Evolutionary conservation across 2,888 invertebrate genomes (phyloP).

Genomic region (Ceraclea dissimilis): DNA sequence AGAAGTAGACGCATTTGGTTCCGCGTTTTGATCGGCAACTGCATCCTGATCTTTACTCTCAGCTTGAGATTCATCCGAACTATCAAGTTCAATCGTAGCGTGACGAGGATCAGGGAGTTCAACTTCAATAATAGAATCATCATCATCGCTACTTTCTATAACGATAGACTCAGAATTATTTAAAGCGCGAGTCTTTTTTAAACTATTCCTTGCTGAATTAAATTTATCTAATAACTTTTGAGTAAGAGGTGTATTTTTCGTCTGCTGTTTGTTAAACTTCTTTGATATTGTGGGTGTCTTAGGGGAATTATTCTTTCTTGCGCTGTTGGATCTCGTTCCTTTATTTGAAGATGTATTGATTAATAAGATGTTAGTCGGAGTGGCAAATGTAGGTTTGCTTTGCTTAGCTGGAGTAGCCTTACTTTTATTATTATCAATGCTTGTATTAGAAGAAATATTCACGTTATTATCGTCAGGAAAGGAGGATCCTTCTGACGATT

Average conservation of each 20-base stretch:
- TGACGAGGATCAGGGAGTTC: slow-evolving; percentile 41
- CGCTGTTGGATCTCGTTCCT: not conserved
- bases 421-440: not conserved
- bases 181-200: not conserved
- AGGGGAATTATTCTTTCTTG: not conserved
- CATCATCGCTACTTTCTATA: slow-evolving; percentile 37
- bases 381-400: not conserved
- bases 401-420: not conserved
- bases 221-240: not conserved
- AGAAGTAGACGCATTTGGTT: not conserved
- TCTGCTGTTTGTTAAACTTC: not conserved
- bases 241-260: not conserved
- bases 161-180: slow-evolving; percentile 4
- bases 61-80: slow-evolving; percentile 37
- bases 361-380: not conserved
- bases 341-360: not conserved
- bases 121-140: slow-evolving; percentile 42
- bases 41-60: not conserved
- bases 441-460: not conserved
- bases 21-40: not conserved
- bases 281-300: not conserved
- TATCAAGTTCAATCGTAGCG: slow-evolving; percentile 39
- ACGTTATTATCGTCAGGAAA: not conserved
- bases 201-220: not conserved
- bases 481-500: not conserved